Evolutionary conservation across 1,140 invertebrate genomes (phyloP), one percentile per base, ranked within the genome.

Genomic region (Diorhabda sublineata): DNA sequence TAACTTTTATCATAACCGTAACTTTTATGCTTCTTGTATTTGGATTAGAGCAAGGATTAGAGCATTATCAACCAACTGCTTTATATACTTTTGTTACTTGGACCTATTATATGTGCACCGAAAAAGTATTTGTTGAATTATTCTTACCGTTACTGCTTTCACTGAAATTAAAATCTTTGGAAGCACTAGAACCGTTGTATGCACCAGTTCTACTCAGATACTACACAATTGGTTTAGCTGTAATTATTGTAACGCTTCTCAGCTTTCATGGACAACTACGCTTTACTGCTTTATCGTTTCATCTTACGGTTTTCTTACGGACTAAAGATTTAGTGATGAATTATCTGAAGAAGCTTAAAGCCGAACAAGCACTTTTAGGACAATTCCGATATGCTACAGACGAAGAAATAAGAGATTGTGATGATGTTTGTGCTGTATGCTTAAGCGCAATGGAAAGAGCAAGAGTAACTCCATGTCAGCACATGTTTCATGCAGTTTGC

Each of bases 1-100:
- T 93, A 41, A 92, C 91, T 2, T 93, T 92, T 75, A 85, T 91
- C 42, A 89, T 92, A 42, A 93, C 91, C 3, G 83, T 91, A n/a
- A 90, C 89, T 2, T 92, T 91, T 76, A 88, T 91, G 82, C 82
- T 92, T 3, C 82, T 92, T 0, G 89, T 91, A 0, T 87, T 92
- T 66, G 90, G 89, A 9, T 77, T 92, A 45, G 90, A 92, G 78
- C 89, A 91, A 81, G 90, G 90, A 1, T 80, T 92, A 45, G 85
- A 92, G 67, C 84, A 92, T 77, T 93, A 91, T 77, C 85, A 87
- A 73, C 91, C 91, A 0, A 89, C 88, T 0, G 78, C 84, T 0
- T 26, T 84, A 4, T 91, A 91, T 77, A 87, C 87, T 3, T 67
- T 86, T 4, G 78, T 90, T 42, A 92, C 91, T 0, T 88, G 86